phyloP scores from a whole-genome alignment of 2,797 vertebrate species.

The Chaunax sp. region DNA sequence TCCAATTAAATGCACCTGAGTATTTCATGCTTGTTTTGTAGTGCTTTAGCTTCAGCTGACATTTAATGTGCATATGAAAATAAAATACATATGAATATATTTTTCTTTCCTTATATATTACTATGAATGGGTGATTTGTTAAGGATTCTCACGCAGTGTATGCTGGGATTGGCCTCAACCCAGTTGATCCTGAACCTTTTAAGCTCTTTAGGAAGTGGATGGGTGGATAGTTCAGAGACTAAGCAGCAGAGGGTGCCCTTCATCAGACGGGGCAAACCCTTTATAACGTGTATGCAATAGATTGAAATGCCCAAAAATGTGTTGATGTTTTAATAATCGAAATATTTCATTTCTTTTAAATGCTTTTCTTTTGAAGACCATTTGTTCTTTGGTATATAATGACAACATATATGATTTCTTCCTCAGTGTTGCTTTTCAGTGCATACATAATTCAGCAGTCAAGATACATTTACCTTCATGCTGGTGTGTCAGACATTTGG shows the following conservation, averaged over 20 bases:
- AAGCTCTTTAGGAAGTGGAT: constrained; percentile 1
- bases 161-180: constrained; percentile 21
- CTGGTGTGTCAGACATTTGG: neutral
- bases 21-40: neutral
- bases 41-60: neutral
- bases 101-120: neutral
- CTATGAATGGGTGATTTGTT: constrained; percentile 12
- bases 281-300: neutral
- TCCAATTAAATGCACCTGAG: too few species aligned
- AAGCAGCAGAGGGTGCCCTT: constrained; percentile 81
- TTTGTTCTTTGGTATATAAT: constrained; percentile 5
- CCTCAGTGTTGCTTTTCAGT: constrained; percentile 5
- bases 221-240: constrained; percentile 20
- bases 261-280: constrained; percentile 47
- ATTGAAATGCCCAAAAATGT: constrained; percentile 7
- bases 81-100: too few species aligned
- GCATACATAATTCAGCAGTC: neutral
- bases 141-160: constrained; percentile 7
- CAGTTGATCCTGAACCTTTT: neutral
- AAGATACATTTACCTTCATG: neutral
- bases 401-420: constrained; percentile 2
- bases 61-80: too few species aligned
- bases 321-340: constrained; percentile 7
- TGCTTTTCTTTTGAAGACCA: neutral
- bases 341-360: constrained; percentile 1